Evolutionary conservation across 2,113 vertebrate species (phyloP).

Genomic region (Microtus oregoni): DNA sequence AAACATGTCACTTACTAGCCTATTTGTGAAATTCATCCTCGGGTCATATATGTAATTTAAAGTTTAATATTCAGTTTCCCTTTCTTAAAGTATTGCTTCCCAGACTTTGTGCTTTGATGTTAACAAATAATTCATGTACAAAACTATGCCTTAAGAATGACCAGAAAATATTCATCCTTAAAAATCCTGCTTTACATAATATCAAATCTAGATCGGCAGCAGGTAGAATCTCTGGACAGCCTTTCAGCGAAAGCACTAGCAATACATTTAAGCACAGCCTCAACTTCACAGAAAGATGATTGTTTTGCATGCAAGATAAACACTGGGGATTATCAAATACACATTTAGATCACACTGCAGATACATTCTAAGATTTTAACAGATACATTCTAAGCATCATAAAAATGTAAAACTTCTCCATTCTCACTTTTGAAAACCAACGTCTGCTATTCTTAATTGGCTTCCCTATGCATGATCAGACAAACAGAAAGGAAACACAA

Average conservation of each 20-base stretch:
- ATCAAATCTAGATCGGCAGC: slow-evolving; percentile 18
- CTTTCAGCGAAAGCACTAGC: slow-evolving; percentile 28
- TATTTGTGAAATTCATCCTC: background rate
- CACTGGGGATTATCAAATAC: background rate
- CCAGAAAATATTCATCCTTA: background rate
- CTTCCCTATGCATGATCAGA: background rate
- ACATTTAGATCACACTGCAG: background rate
- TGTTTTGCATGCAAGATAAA: slow-evolving; percentile 41
- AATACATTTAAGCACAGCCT: background rate
- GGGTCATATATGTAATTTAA: background rate
- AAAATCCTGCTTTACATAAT: slow-evolving; percentile 2
- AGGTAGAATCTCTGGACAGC: slow-evolving; percentile 15
- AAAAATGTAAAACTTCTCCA: background rate
- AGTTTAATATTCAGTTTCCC: background rate
- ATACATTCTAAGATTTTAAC: background rate
- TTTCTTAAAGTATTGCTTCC: background rate
- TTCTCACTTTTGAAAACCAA: slow-evolving; percentile 32
- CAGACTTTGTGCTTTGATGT: slow-evolving; percentile 31
- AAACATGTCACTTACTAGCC: background rate
- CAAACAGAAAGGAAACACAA: slow-evolving; percentile 16
- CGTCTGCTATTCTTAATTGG: slow-evolving; percentile 10
- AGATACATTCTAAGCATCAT: slow-evolving; percentile 15
- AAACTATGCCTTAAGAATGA: slow-evolving; percentile 37
- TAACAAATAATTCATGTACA: background rate
- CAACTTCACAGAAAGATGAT: background rate